phyloP scores from a whole-genome alignment of 37 sponge, comb jelly and placozoan genomes.

The Trichoplax adhaerens region DNA sequence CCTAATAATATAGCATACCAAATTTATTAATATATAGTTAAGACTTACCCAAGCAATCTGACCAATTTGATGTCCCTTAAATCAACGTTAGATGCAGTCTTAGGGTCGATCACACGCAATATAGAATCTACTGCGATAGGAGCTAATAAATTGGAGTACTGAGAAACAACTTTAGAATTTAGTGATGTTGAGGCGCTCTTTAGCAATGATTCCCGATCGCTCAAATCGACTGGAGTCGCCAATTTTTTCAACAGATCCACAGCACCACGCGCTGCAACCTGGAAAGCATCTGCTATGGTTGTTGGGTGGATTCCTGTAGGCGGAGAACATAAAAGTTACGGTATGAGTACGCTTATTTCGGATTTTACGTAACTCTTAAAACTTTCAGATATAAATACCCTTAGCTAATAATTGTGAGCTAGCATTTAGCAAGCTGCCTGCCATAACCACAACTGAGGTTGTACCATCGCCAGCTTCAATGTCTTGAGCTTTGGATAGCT shows the following conservation, averaged over 20 bases:
- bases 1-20: too few species aligned
- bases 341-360: not conserved
- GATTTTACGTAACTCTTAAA: too few species aligned
- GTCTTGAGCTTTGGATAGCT: constrained; percentile 97
- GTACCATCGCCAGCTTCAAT: constrained; percentile 99
- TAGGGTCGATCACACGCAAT: constrained; percentile 76
- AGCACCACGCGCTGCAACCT: constrained; percentile 65
- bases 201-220: constrained; percentile 69
- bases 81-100: constrained; percentile 84
- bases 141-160: constrained; percentile 77
- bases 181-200: constrained; percentile 96
- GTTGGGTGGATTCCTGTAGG: constrained; percentile 88
- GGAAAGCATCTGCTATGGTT: constrained; percentile 90
- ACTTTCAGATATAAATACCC: constrained; percentile 20
- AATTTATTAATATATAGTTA: too few species aligned
- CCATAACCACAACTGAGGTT: constrained; percentile 87
- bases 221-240: constrained; percentile 63
- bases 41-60: constrained; percentile 4
- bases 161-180: constrained; percentile 96
- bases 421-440: constrained; percentile 80
- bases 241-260: constrained; percentile 63
- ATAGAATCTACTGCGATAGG: constrained; percentile 95
- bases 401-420: constrained; percentile 67
- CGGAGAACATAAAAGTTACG: not conserved
- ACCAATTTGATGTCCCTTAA: constrained; percentile 79